Base-by-base conservation (phyloP, 2,888 invertebrate species). In the Poecilus cupreus region DNA sequence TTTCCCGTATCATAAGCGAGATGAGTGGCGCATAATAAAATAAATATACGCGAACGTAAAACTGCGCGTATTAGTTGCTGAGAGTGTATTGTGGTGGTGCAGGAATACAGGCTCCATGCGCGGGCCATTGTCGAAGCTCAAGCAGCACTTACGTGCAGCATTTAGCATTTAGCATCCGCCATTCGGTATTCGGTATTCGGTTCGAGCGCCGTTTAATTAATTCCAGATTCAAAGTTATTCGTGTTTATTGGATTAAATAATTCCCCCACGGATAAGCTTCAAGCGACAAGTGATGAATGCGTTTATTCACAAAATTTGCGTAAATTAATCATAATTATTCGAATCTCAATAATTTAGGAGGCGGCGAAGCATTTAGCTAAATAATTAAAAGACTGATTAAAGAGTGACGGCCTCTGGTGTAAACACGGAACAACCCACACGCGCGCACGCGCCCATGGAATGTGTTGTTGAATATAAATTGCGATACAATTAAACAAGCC, bases 261-360 rank as follows among this genome's bases (percentile, higher is more conserved):
- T 77, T 77, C 26, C 37, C 32, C 13, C n/a, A 11, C 22, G 32
- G 37, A 16, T 32, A 32, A 49, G 54, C 20, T 16, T 5, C 18
- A 18, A 13, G 72, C 3, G 39, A 11, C 26, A 18, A 10, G 76
- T 54, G 76, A 76, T 76, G 57, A 54, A 76, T 76, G 37, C 51
- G 54, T 26, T 32, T 37, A 76, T 76, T 37, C 54, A 54, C 18
- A 76, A 76, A 76, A 76, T 57, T 22, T 32, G 37, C 54, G 54
- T 51, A 54, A 57, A 76, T 76, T 76, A 76, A 76, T 76, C 76
- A 76, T 76, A 51, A 76, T 76, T 76, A 76, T 76, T 76, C 76
- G 32, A 75, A 22, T 54, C 32, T 51, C 54, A 54, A 76, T 76
- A 51, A 76, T 76, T 76, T 32, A 54, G 76, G 11, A 54, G 76